phyloP scores from a whole-genome alignment of 35 echinoderm and acorn worm genomes.

The Ophioderma brevispina region DNA sequence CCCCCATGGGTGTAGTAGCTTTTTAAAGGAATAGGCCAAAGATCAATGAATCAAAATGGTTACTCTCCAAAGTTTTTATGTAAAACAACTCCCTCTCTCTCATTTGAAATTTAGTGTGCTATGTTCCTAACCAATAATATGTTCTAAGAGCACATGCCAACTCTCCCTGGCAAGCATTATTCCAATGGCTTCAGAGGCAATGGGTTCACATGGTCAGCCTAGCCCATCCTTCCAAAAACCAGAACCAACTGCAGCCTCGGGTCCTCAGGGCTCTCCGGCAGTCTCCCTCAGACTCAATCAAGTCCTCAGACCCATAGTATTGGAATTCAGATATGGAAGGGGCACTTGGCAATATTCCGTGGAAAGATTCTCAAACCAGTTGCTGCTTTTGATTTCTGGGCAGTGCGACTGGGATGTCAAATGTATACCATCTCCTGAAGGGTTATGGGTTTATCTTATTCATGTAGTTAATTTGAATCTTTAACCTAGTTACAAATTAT shows the following conservation, averaged over 20 bases:
- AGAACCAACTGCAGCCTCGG: background rate
- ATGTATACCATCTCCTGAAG: conserved; percentile 29
- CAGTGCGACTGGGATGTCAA: conserved; percentile 53
- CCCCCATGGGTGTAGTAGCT: too few relatives aligned
- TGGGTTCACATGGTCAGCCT: conserved; percentile 69
- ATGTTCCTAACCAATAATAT: conserved; percentile 62
- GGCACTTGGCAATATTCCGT: conserved; percentile 39
- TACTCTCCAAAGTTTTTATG: too few relatives aligned
- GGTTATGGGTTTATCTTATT: too few relatives aligned
- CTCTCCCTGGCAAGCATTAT: conserved; percentile 50
- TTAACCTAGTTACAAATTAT: too few relatives aligned
- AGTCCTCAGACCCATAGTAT: background rate
- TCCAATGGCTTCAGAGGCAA: conserved; percentile 75
- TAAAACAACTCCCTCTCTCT: too few relatives aligned
- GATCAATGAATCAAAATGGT: too few relatives aligned
- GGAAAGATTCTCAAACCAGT: conserved; percentile 40
- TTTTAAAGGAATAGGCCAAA: too few relatives aligned
- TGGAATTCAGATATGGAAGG: conserved; percentile 11
- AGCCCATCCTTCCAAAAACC: conserved; percentile 17
- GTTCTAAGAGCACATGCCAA: conserved; percentile 41
- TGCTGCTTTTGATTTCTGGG: conserved; percentile 43
- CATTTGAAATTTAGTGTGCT: too few relatives aligned
- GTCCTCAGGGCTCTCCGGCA: too few relatives aligned
- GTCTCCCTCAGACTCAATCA: background rate
- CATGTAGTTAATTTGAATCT: too few relatives aligned